Conservation (phyloP, 2,113 vertebrate genomes). For the Ascaphus truei region DNA sequence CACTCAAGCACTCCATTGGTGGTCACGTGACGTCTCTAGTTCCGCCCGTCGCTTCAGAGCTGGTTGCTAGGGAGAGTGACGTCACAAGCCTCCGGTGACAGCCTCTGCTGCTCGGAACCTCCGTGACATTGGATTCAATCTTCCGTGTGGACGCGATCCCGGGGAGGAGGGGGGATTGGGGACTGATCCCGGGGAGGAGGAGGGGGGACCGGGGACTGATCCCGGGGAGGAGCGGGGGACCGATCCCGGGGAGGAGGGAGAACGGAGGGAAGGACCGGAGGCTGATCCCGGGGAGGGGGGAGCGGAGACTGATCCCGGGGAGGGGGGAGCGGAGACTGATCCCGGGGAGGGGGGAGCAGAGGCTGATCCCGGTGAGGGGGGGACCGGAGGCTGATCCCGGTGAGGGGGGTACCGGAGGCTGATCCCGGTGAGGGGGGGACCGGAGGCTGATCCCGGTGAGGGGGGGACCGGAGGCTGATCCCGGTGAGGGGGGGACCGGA, state of each 20-base stretch:
- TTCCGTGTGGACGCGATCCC: too few species aligned
- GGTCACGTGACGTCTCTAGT: background rate
- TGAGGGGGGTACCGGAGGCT: too few species aligned
- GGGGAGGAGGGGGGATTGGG: too few species aligned
- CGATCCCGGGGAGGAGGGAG: background rate
- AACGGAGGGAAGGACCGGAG: conserved; percentile 12
- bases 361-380: conserved; percentile 88
- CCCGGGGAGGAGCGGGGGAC: background rate
- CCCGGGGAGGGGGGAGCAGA: conserved; percentile 7
- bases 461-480: too few species aligned
- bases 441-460: too few species aligned
- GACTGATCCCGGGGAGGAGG: background rate
- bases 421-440: too few species aligned
- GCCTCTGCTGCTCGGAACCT: conserved; percentile 1
- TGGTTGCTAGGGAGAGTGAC: conserved; percentile 34
- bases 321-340: conserved; percentile 17
- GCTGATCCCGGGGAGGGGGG: conserved; percentile 9
- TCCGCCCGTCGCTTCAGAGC: background rate
- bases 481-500: too few species aligned
- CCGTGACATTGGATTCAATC: too few species aligned
- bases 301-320: conserved; percentile 7
- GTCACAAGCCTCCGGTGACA: conserved; percentile 15
- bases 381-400: too few species aligned
- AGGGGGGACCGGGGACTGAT: background rate
- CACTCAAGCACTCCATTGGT: too few species aligned